phyloP scores from a whole-genome alignment of 2,888 invertebrate genomes.

The Amiota communis region DNA sequence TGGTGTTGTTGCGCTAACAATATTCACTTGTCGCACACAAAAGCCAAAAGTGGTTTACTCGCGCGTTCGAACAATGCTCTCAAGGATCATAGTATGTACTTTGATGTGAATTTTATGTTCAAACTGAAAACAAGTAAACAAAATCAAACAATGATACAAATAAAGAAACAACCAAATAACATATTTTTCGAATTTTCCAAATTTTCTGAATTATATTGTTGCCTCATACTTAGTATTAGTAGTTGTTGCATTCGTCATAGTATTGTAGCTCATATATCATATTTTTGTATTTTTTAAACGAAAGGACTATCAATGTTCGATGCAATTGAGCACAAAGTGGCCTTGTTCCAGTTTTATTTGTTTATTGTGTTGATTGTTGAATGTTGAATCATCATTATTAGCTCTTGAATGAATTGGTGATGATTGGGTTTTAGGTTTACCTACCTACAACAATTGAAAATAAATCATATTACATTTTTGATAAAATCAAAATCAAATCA shows the following conservation, averaged over 20 bases:
- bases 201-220: background rate
- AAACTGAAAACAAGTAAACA: background rate
- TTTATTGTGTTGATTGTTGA: background rate
- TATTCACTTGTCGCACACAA: slow-evolving; percentile 3
- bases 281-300: too few relatives aligned
- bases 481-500: background rate
- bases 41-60: slow-evolving; percentile 15
- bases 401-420: background rate
- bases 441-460: background rate
- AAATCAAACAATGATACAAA: background rate
- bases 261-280: background rate
- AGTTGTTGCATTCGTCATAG: background rate
- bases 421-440: background rate
- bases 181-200: background rate
- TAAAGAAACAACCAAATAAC: background rate
- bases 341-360: slow-evolving; percentile 17
- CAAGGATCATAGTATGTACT: background rate
- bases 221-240: background rate
- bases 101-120: slow-evolving; percentile 21
- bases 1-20: slow-evolving; percentile 6
- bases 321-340: slow-evolving; percentile 9
- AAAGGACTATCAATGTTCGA: background rate
- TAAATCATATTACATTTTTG: background rate
- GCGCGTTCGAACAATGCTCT: slow-evolving; percentile 15
- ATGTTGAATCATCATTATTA: background rate